Evolutionary conservation across 2,888 invertebrate species (phyloP).

Genomic region (Hydraecia micacea): DNA sequence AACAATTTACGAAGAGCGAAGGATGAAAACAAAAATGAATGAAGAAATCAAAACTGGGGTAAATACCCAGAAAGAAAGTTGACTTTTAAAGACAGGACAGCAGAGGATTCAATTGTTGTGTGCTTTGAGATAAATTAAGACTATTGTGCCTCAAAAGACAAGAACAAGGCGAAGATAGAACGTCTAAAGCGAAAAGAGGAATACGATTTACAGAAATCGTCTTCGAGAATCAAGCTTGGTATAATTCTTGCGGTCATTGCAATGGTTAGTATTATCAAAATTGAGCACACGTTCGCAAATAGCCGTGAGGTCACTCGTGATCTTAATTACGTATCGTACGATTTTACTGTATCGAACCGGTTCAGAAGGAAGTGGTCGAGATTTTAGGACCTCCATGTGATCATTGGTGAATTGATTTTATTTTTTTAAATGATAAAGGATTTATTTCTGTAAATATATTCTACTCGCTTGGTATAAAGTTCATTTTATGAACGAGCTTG

Average conservation of each 20-base stretch:
- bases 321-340: slow-evolving; percentile 61
- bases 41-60: not conserved
- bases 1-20: not conserved
- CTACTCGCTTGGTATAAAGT: not conserved
- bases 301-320: slow-evolving; percentile 59
- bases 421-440: too few relatives aligned
- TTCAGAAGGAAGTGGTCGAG: slow-evolving; percentile 55
- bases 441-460: too few relatives aligned
- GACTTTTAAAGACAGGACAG: not conserved
- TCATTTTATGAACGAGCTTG: not conserved
- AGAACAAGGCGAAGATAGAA: not conserved
- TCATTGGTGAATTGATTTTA: slow-evolving; percentile 16
- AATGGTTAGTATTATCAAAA: slow-evolving; percentile 52
- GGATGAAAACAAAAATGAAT: not conserved
- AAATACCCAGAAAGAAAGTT: not conserved
- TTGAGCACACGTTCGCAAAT: slow-evolving; percentile 56
- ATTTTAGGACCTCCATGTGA: slow-evolving; percentile 41
- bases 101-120: not conserved
- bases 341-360: slow-evolving; percentile 66
- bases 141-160: not conserved
- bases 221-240: slow-evolving; percentile 11
- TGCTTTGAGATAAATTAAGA: not conserved
- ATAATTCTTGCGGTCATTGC: slow-evolving; percentile 47
- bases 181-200: not conserved
- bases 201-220: slow-evolving; percentile 15